Base-by-base conservation (phyloP, 2,797 vertebrate species). In the Allobates femoralis region DNA sequence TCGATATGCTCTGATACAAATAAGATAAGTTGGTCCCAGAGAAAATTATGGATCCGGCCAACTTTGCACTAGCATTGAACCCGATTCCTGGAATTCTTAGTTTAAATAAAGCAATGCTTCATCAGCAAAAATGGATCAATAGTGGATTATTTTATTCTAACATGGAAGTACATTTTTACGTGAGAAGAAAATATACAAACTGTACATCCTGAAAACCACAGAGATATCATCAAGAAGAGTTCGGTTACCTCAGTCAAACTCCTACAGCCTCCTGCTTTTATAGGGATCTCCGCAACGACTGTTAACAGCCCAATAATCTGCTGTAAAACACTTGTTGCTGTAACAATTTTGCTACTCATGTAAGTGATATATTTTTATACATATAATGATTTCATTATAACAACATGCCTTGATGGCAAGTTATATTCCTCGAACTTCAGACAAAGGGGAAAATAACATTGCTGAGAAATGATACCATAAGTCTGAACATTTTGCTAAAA, bases 341-440 rank as follows among this genome's bases (percentile, higher is more conserved):
- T 21, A 58, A 16, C 21, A 78, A 26, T 37, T 41, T 7, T 62
- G 34, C 76, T 77, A 18, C 32, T 58, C 32, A 18, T 62, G 77
- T 46, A 79, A 79, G 21, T 26, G 77, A 79, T 79, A 79, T 60
- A 79, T 41, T 60, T 28, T 60, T 23, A 30, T 60, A 55, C 28
- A 23, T 58, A 19, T 34, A 37, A 56, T 60, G 30, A 79, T 79
- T 60, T 41, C 21, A 79, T 60, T 79, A 60, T 62, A 79, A 41
- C 12, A 60, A 79, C 55, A 79, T 62, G 14, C 41, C 60, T 21
- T 26, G 2, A 58, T 41, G 77, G 53, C 1, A 78, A 23, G 6
- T n/a, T 79, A 32, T 79, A 41, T 79, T 74, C 30, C 55, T 32
- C 8, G 26, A 79, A 60, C n/a, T 26, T 46, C 21, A 34, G 58